Evolutionary conservation across 1,140 invertebrate genomes (phyloP).

Genomic region (Cherax destructor): DNA sequence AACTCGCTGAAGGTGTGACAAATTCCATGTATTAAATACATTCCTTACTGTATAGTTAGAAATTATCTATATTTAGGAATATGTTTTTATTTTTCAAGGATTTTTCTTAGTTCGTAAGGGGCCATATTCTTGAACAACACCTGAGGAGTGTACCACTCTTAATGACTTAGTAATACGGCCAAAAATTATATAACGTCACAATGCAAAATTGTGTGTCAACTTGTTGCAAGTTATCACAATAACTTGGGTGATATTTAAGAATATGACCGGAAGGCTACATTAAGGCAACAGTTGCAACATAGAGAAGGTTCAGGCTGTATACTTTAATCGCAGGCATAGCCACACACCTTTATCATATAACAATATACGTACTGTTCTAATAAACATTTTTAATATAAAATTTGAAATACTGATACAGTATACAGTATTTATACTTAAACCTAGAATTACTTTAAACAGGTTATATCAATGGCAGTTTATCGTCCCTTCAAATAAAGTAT

Average conservation of each 20-base stretch:
- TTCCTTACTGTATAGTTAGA: too few relatives aligned
- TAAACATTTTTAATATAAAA: neutral
- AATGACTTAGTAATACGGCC: neutral
- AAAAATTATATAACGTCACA: neutral
- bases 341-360: neutral
- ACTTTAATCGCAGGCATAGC: neutral
- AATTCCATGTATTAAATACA: too few relatives aligned
- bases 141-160: neutral
- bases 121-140: neutral
- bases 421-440: neutral
- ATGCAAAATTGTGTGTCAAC: neutral
- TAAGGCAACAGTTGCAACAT: constrained; percentile 36
- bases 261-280: constrained; percentile 30
- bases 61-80: neutral
- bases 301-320: neutral
- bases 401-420: neutral
- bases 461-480: neutral
- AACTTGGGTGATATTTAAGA: constrained; percentile 4
- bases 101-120: neutral
- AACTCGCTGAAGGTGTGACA: too few relatives aligned
- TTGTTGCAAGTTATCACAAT: neutral
- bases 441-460: neutral
- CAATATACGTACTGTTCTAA: neutral
- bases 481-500: neutral
- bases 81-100: neutral